Percentiles rank a stretch among this genome's conserved stretches.
These are phyloP conservation scores for Panagrolaimus sp. DNA, from an alignment of 1,140 invertebrate species.

Conservation along the genomic window DNA sequence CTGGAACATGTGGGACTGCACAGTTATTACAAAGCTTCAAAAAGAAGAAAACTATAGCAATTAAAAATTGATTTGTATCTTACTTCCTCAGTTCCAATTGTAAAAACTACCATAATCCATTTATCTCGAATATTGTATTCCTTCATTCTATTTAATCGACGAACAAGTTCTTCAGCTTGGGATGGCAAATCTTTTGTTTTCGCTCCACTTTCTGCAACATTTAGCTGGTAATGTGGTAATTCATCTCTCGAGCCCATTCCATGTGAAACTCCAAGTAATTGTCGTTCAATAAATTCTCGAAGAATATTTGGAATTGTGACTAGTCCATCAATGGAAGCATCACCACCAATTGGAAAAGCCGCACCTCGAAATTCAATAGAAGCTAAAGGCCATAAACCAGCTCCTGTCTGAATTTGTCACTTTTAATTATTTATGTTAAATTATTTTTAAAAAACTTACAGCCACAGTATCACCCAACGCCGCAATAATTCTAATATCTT, in stretches of 20 bases:
- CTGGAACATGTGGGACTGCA: slow-evolving; percentile 38
- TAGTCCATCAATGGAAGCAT: slow-evolving; percentile 52
- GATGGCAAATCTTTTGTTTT: slow-evolving; percentile 43
- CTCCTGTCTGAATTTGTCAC: slow-evolving; percentile 36
- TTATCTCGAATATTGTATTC: slow-evolving; percentile 48
- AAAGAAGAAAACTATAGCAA: background rate
- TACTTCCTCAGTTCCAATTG: slow-evolving; percentile 57
- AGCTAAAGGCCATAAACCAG: slow-evolving; percentile 51
- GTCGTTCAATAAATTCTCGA: slow-evolving; percentile 45
- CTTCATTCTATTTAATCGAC: slow-evolving; percentile 36
- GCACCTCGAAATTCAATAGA: slow-evolving; percentile 55
- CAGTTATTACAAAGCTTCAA: slow-evolving; percentile 48
- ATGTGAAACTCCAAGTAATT: slow-evolving; percentile 46
- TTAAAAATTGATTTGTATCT: background rate
- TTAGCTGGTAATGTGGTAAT: slow-evolving; percentile 51
- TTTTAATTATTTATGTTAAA: background rate
- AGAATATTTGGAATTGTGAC: slow-evolving; percentile 56
- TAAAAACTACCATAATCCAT: slow-evolving; percentile 55
- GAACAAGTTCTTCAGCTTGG: slow-evolving; percentile 48
- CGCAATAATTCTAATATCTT: slow-evolving; percentile 47
- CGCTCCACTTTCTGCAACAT: slow-evolving; percentile 50
- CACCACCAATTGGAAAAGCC: slow-evolving; percentile 54
- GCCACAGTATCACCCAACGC: slow-evolving; percentile 35
- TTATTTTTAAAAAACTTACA: background rate
- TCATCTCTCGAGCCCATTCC: slow-evolving; percentile 51